Conservation (phyloP, 2,113 vertebrate species). For the Trochalopteron elliotii region DNA sequence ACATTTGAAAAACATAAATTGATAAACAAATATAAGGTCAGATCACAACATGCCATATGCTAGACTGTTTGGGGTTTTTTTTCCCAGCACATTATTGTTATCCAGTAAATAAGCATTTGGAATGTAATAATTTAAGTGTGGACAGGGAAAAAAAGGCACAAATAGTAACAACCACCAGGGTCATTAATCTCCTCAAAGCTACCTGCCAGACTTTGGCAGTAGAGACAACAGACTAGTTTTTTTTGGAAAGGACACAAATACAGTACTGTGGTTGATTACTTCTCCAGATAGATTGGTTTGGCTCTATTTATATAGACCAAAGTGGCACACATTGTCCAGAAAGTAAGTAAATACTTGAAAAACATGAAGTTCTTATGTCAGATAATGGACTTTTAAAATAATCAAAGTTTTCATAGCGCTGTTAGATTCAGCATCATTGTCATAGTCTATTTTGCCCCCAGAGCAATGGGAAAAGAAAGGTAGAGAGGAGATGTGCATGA, state of each 20-base stretch:
- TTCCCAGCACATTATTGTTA: background rate
- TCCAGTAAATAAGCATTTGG: constrained; percentile 1
- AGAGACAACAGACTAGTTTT: background rate
- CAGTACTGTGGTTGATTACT: constrained; percentile 6
- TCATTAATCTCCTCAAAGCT: constrained; percentile 47
- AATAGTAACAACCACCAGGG: background rate
- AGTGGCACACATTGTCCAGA: background rate
- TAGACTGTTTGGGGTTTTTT: background rate
- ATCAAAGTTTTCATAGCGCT: background rate
- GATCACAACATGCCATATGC: background rate
- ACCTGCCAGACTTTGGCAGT: constrained; percentile 48
- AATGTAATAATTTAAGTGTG: background rate
- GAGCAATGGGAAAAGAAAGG: background rate
- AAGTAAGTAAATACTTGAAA: constrained; percentile 20
- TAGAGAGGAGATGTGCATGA: background rate
- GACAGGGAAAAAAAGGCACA: background rate
- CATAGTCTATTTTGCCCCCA: background rate
- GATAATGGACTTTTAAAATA: background rate
- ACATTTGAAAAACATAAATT: background rate
- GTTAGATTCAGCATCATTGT: background rate
- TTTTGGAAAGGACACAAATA: constrained; percentile 26
- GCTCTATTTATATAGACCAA: background rate
- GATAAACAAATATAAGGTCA: background rate
- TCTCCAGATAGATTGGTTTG: constrained; percentile 41
- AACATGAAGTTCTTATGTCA: constrained; percentile 1